A percentile compares a stretch with the other conserved stretches of the same genome.
Conservation (phyloP, 1,140 invertebrate genomes). For the Zaprionus lachaisei region DNA sequence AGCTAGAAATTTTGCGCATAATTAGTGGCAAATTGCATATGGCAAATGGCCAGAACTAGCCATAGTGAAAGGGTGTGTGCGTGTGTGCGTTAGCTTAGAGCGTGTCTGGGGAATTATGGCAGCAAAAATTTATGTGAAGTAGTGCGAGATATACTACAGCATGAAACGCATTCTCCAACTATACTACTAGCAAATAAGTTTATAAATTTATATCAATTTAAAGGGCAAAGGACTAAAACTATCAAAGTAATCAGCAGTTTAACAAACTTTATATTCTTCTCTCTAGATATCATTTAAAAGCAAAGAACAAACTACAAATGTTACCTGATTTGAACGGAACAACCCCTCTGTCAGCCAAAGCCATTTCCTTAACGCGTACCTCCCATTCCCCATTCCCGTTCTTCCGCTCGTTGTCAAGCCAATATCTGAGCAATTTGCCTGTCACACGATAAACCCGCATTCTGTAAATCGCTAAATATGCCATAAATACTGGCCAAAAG, state of each 20-base stretch:
- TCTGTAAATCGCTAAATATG: conserved; percentile 59
- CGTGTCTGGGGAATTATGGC: conserved; percentile 32
- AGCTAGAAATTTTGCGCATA: conserved; percentile 82
- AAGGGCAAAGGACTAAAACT: background rate
- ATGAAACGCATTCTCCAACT: background rate
- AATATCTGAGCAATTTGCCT: conserved; percentile 54
- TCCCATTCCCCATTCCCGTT: background rate
- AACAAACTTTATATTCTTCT: background rate
- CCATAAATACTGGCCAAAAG: conserved; percentile 66
- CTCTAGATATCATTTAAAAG: background rate
- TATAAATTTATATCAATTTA: background rate
- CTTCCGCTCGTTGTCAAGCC: conserved; percentile 17
- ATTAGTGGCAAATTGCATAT: conserved; percentile 81
- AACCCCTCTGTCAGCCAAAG: conserved; percentile 8
- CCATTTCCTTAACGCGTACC: background rate
- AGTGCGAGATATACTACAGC: background rate
- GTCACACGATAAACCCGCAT: conserved; percentile 72
- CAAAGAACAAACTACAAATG: background rate
- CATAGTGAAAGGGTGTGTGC: background rate
- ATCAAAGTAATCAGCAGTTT: background rate
- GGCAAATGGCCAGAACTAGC: conserved; percentile 54
- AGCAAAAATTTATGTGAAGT: conserved; percentile 8
- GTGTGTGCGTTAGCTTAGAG: conserved; percentile 5
- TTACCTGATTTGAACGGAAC: background rate
- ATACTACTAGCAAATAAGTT: background rate